Evolutionary conservation across 2,797 vertebrate genomes (phyloP).

Genomic region (Macropus fuliginosus): DNA sequence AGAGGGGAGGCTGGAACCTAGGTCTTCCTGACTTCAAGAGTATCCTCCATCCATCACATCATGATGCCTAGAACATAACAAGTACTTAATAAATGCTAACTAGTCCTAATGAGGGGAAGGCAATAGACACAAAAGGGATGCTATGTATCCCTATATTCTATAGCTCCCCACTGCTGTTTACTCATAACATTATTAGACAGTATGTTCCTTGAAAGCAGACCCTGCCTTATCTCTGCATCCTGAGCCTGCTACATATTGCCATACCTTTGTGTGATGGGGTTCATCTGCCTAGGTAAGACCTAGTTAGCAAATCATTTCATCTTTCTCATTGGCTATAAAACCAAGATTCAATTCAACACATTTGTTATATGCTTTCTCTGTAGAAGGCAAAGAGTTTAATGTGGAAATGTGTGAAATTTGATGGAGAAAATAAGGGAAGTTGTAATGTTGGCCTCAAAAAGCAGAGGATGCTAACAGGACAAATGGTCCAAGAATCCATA

Average conservation of each 20-base stretch:
- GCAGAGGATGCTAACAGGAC: background rate
- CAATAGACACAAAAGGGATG: background rate
- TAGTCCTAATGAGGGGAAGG: background rate
- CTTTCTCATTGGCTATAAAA: background rate
- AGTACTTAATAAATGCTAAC: background rate
- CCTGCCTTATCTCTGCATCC: background rate
- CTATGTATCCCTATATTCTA: too few species aligned
- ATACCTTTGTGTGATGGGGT: background rate
- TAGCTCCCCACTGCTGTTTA: background rate
- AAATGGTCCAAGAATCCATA: background rate
- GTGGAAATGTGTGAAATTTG: background rate
- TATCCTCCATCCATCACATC: background rate
- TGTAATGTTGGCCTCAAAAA: background rate
- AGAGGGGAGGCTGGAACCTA: background rate
- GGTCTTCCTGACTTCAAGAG: background rate
- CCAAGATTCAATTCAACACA: background rate
- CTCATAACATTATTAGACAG: background rate
- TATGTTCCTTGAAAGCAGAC: background rate
- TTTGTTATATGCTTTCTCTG: background rate
- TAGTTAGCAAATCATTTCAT: background rate
- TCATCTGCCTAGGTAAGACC: background rate
- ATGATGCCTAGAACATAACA: background rate
- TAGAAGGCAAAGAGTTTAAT: background rate
- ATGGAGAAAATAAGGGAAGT: background rate
- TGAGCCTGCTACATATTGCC: background rate